Conservation (phyloP, 2,888 invertebrate genomes). For the Acrocera orbiculus region DNA sequence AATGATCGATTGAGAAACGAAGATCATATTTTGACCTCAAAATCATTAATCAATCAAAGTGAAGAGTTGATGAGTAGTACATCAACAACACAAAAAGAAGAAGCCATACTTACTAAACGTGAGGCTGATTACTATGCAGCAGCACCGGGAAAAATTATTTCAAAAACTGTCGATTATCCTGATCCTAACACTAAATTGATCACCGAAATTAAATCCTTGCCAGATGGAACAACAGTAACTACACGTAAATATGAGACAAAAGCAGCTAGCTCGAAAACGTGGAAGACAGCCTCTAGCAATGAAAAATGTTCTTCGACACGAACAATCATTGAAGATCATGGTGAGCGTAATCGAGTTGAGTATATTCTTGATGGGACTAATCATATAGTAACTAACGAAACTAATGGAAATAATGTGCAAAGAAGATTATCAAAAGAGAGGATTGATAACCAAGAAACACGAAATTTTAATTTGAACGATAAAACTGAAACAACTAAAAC, state of each 20-base stretch:
- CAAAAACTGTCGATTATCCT: constrained; percentile 41
- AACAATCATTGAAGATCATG: constrained; percentile 9
- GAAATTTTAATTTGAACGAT: no score
- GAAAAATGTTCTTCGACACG: constrained; percentile 8
- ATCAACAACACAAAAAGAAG: not conserved
- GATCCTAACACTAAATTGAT: constrained; percentile 48
- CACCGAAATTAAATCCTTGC: constrained; percentile 46
- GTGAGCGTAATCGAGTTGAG: constrained; percentile 9
- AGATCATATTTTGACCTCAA: not conserved
- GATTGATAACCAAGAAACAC: no score
- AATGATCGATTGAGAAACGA: constrained; percentile 10
- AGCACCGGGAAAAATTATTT: constrained; percentile 35
- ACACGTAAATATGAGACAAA: constrained; percentile 47
- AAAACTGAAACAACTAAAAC: no score
- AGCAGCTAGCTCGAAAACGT: constrained; percentile 15
- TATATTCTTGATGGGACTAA: constrained; percentile 4
- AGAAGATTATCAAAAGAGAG: not conserved
- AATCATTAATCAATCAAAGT: no score
- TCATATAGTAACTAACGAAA: constrained; percentile 1
- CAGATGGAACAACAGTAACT: constrained; percentile 49
- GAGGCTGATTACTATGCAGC: constrained; percentile 14
- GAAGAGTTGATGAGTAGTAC: not conserved
- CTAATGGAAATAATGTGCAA: constrained; percentile 1
- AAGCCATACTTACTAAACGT: constrained; percentile 6
- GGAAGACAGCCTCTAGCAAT: not conserved